Evolutionary conservation across 2,797 vertebrate genomes (phyloP).

Genomic region (Tolypeutes matacus): DNA sequence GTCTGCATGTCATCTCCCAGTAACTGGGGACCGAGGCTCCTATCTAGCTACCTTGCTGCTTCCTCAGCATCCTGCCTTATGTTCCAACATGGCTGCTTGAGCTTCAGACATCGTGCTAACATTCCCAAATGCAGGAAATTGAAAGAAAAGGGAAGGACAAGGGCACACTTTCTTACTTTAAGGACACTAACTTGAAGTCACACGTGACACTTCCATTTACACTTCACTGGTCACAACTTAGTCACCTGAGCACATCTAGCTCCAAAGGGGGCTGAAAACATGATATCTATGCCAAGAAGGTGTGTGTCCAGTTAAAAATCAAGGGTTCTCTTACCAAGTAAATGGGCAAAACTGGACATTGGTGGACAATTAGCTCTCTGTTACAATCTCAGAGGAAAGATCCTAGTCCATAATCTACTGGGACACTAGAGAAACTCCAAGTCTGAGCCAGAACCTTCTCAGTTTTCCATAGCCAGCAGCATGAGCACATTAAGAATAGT

Average conservation of each 20-base stretch:
- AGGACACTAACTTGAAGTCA: neutral
- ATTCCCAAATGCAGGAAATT: neutral
- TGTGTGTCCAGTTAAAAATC: neutral
- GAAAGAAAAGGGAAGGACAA: constrained; percentile 2
- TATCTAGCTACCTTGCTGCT: neutral
- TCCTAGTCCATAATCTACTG: neutral
- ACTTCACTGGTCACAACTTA: neutral
- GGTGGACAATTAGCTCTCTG: neutral
- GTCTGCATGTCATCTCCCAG: neutral
- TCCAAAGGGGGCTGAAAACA: neutral
- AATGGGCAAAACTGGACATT: neutral
- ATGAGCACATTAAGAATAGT: neutral
- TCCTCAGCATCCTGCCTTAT: neutral
- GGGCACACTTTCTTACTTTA: neutral
- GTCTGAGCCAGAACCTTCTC: neutral
- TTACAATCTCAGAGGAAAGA: neutral
- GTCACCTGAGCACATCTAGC: neutral
- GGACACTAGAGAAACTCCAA: neutral
- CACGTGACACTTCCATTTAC: neutral
- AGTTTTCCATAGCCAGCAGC: neutral
- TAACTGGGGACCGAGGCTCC: neutral
- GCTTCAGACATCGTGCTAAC: neutral
- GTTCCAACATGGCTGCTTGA: neutral
- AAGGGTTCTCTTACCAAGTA: neutral
- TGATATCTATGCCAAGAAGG: neutral